Conservation (phyloP, 2,797 vertebrate species). For the Remorina albescens region DNA sequence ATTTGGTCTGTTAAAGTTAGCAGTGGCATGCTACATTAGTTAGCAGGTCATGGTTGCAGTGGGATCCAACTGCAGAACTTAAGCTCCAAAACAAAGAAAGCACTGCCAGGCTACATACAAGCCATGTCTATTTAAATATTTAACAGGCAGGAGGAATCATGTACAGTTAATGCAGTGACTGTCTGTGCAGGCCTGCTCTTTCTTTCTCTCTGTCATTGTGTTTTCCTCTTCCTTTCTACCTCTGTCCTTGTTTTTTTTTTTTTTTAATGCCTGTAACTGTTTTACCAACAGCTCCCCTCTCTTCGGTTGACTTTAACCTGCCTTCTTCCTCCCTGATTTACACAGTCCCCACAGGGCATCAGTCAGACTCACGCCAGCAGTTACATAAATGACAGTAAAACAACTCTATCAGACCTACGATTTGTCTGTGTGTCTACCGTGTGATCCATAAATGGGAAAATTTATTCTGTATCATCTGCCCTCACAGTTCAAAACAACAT, state of each 20-base stretch:
- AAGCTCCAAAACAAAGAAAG: slow-evolving; percentile 41
- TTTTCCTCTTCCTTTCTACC: slow-evolving; percentile 5
- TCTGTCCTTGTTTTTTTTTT: neutral
- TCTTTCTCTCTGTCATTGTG: neutral
- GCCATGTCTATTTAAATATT: slow-evolving; percentile 63
- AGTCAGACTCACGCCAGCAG: neutral
- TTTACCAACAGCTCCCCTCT: neutral
- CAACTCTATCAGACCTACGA: neutral
- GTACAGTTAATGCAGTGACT: slow-evolving; percentile 35
- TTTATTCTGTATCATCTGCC: slow-evolving; percentile 8
- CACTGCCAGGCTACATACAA: slow-evolving; percentile 23
- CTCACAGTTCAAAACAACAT: slow-evolving; percentile 14
- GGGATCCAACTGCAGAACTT: slow-evolving; percentile 41
- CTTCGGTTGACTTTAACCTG: neutral
- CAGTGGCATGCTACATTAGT: too few species aligned
- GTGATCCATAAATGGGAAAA: slow-evolving; percentile 5
- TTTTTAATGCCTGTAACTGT: neutral
- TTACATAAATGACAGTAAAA: neutral
- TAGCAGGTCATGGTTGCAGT: slow-evolving; percentile 21
- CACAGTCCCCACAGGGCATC: neutral
- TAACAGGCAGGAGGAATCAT: slow-evolving; percentile 52
- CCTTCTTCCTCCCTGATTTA: neutral
- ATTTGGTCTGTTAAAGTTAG: neutral
- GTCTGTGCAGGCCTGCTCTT: slow-evolving; percentile 27
- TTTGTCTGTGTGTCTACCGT: neutral